Base-by-base conservation (phyloP, 2,797 vertebrate species). In the Girardinus metallicus region DNA sequence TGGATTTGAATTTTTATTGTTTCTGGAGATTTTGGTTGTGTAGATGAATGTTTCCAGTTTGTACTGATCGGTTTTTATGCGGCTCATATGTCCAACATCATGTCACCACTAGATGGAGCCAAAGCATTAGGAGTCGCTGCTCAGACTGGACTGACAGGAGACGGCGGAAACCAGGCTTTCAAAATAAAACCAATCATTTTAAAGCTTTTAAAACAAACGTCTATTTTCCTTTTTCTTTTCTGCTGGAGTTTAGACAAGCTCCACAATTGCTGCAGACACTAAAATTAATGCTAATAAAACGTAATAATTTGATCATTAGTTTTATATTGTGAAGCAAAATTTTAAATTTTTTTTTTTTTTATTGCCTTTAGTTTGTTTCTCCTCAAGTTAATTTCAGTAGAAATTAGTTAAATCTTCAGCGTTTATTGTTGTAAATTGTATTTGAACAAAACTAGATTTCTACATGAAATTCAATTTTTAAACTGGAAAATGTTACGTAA, bases 51-150 rank as follows among this genome's bases (percentile, higher is more conserved):
- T 23, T 43, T 23, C 31, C 16, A 26, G 1, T 1, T 15, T 8
- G 6, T 2, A 41, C 43, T 41, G 26, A 51, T 36, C 18, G 1
- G 13, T 21, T 77, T 62, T 44, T 1, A 43, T 29, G 34, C 51
- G n/a, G 26, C 43, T 74, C 21, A 8, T 10, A 3, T 0, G n/a
- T 90, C 89, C 55, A 66, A 77, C 16, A 90, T 92, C 74, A 62
- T 57, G 15, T 62, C 0, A 66, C 91, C 93, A 91, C 89, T 73
- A 90, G 92, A 46, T 93, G 90, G 91, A 6, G 81, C 86, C 87
- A 93, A 79, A 89, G 21, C 76, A 75, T 68, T 16, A 44, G 1
- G 41, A 44, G 21, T 8, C 7, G 39, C 66, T 26, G 39, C 7
- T 68, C 34, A 8, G 39, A 43, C 66, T 44, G 41, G 5, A 29